Conservation (phyloP, 2,113 vertebrate genomes). For the Oreochromis tanganicae region DNA sequence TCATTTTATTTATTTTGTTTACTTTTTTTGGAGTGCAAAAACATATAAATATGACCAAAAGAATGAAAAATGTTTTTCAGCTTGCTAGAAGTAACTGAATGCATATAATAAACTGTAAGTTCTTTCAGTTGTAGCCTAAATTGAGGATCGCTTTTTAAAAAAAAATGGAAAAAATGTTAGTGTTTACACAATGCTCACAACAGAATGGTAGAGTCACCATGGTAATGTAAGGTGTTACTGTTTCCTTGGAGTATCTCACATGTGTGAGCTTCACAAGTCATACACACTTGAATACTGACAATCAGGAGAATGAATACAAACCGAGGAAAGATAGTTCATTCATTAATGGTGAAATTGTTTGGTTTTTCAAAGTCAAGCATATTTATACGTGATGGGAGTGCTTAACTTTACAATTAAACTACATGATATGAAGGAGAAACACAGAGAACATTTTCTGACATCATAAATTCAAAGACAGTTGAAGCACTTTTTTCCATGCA, state of each 20-base stretch:
- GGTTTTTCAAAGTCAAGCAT: neutral
- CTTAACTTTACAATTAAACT: neutral
- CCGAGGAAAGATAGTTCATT: neutral
- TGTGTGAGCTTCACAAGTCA: neutral
- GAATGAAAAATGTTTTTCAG: neutral
- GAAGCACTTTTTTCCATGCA: neutral
- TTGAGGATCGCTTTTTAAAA: neutral
- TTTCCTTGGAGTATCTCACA: neutral
- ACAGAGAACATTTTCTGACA: neutral
- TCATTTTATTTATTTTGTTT: neutral
- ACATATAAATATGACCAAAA: neutral
- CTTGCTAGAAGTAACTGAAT: neutral
- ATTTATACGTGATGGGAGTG: neutral
- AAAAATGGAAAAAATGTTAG: neutral
- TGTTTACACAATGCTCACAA: neutral
- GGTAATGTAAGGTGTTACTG: neutral
- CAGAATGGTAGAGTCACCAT: neutral
- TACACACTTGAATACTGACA: neutral
- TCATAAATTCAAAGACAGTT: neutral
- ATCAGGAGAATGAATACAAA: neutral
- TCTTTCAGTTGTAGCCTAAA: neutral
- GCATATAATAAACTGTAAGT: neutral
- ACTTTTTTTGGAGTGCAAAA: neutral
- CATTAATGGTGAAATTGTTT: neutral
- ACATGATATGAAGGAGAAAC: neutral